Base-by-base conservation (phyloP, 2,797 vertebrate genomes). In the Syngnathus rostellatus region DNA sequence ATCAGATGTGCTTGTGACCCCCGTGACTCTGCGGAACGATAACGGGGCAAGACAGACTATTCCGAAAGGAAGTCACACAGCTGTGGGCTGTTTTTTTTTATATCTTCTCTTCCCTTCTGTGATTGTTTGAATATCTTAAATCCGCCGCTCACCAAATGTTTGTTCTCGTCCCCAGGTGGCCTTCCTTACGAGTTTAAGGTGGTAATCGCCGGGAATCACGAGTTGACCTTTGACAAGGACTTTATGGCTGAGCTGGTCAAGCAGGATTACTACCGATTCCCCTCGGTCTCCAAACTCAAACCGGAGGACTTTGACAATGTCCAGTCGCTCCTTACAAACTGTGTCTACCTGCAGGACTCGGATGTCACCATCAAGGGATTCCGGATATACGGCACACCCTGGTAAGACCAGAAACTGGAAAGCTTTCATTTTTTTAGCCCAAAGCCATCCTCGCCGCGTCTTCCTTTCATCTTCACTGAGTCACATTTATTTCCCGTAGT, bases 221-320 rank as follows among this genome's bases (percentile, higher is more conserved):
- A 99, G 93, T 94, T 99, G 90, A 99, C 97, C 83, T 99, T 99
- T 76, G 97, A 99, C 90, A 99, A 99, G 90, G 95, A 97, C 93
- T 99, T 99, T 91, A 98, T 99, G 96, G 92, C 96, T 55, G 97
- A 99, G 88, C 94, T 99, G 89, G 94, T 99, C 81, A 99, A 99
- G 92, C 97, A 99, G 95, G 97, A 98, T 93, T 99, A 98, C 93
- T 98, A 98, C 91, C 94, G 97, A 81, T 98, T 98, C 89, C 97
- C 96, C 63, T 98, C 97, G 9, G 96, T 99, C 82, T 98, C 97
- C 91, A 98, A 99, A 90, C 94, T 98, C 93, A 96, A 97, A 91
- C 94, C 96, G 25, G 96, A 98, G 93, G 97, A 99, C 91, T 98
- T 98, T 94, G 96, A 99, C 91, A 94, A 98, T 87, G 96, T 98